Evolutionary conservation across 2,113 vertebrate genomes (phyloP).

Genomic region (Holacanthus passer): DNA sequence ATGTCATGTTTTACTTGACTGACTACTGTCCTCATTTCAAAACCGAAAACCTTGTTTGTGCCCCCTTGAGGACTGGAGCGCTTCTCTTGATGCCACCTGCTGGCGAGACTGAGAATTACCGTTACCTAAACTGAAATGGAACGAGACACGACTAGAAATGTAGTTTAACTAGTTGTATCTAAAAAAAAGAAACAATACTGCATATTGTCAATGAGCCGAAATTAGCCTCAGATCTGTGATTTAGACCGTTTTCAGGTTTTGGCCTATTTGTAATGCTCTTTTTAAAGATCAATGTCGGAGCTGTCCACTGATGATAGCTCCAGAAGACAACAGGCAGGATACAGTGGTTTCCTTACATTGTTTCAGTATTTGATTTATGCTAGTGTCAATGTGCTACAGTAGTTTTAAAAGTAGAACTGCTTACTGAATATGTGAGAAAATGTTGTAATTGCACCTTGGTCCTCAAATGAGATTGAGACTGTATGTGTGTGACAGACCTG

Average conservation of each 20-base stretch:
- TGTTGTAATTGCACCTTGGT: constrained; percentile 67
- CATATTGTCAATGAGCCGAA: not conserved
- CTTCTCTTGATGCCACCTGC: constrained; percentile 75
- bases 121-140: constrained; percentile 33
- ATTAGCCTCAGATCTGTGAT: constrained; percentile 9
- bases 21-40: constrained; percentile 45
- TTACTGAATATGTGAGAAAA: constrained; percentile 42
- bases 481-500: constrained; percentile 47
- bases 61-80: not conserved
- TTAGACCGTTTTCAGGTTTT: constrained; percentile 19
- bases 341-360: not conserved
- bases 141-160: not conserved
- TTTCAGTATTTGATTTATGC: constrained; percentile 59
- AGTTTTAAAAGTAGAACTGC: constrained; percentile 35
- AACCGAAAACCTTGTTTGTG: constrained; percentile 18
- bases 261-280: constrained; percentile 16
- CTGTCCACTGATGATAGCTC: not conserved
- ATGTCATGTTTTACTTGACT: constrained; percentile 25
- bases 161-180: not conserved
- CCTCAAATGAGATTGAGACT: constrained; percentile 63
- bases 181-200: not conserved
- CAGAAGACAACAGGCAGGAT: not conserved
- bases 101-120: constrained; percentile 68
- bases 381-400: constrained; percentile 22
- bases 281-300: constrained; percentile 8